Conservation (phyloP, 2,888 invertebrate species). For the Beris chalybata region DNA sequence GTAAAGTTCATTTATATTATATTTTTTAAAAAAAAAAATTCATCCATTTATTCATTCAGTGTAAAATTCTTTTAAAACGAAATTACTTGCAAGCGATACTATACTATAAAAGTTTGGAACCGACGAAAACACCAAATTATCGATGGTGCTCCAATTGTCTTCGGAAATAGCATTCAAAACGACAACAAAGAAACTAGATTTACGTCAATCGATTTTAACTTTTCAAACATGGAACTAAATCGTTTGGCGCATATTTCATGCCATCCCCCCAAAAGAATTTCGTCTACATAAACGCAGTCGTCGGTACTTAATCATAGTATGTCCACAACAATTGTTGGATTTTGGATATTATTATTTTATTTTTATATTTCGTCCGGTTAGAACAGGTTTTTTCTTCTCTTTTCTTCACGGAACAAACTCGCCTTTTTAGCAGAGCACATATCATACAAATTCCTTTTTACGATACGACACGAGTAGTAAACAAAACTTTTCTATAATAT, state of each 20-base stretch:
- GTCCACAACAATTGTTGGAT: constrained; percentile 23
- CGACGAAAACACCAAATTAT: neutral
- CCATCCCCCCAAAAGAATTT: constrained; percentile 17
- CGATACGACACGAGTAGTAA: too few species aligned
- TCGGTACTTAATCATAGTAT: neutral
- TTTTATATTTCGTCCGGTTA: too few species aligned
- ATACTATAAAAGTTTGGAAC: constrained; percentile 23
- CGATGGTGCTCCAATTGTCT: neutral
- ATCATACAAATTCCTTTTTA: too few species aligned
- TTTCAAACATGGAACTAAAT: neutral
- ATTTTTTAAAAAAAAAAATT: too few species aligned
- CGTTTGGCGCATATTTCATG: constrained; percentile 14
- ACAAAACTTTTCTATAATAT: too few species aligned
- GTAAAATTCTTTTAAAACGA: too few species aligned
- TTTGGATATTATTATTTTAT: neutral
- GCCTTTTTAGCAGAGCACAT: too few species aligned
- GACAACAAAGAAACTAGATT: constrained; percentile 21
- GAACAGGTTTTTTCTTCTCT: too few species aligned
- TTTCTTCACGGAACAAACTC: too few species aligned
- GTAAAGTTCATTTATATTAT: too few species aligned
- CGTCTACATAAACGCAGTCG: constrained; percentile 6
- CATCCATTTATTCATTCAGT: too few species aligned
- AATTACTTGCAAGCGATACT: constrained; percentile 5
- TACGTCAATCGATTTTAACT: constrained; percentile 9
- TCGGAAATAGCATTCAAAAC: constrained; percentile 9